A percentile compares a stretch with the other conserved stretches of the same genome.
Evolutionary conservation across 2,113 vertebrate species (phyloP).

Genomic region (Sciurus niger): DNA sequence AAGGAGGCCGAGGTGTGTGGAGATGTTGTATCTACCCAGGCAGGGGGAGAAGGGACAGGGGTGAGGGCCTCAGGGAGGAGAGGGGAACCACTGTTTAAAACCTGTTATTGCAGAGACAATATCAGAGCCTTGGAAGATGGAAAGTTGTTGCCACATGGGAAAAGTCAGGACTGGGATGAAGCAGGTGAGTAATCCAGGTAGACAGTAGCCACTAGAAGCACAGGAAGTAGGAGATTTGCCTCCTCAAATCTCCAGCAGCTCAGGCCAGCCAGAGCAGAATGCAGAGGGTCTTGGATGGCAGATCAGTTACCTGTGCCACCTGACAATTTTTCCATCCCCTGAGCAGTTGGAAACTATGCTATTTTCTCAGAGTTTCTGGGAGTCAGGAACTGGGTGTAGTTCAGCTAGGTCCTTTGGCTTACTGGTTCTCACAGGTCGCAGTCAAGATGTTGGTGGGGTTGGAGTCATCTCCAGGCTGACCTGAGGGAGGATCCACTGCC

Average conservation of each 20-base stretch:
- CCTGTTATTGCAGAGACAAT: neutral
- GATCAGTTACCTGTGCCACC: neutral
- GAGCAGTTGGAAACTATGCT: neutral
- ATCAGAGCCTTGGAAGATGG: neutral
- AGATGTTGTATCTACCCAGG: neutral
- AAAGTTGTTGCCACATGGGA: no score
- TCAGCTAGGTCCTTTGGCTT: neutral
- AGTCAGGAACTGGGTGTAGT: neutral
- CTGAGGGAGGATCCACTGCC: neutral
- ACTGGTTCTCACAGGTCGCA: neutral
- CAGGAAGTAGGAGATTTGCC: neutral
- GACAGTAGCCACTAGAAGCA: neutral
- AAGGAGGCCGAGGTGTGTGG: neutral
- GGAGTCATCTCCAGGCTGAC: no score
- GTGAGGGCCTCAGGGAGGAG: neutral
- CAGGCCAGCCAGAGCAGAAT: neutral
- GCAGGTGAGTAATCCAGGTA: neutral
- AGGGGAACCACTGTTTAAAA: neutral
- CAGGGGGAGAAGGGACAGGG: neutral
- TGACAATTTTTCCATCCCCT: neutral
- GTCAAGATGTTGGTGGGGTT: neutral
- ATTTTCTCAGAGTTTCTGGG: neutral
- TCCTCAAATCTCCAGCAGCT: no score
- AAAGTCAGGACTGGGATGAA: neutral
- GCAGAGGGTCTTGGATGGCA: neutral